Conservation (phyloP, 2,113 vertebrate species). For the Suncus etruscus region DNA sequence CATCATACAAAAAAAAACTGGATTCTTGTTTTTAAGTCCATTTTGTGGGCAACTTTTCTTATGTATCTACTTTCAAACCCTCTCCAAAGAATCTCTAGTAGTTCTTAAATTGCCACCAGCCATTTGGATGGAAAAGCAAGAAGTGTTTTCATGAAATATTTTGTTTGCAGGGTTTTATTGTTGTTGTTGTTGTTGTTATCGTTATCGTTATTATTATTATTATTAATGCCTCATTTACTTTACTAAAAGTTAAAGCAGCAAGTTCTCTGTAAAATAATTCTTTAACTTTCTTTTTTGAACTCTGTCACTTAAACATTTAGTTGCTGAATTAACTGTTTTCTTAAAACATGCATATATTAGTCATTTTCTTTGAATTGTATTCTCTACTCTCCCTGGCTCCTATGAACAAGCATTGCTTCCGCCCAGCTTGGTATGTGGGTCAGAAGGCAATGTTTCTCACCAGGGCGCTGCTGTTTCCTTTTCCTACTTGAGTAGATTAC, state of each 20-base stretch:
- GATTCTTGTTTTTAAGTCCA: not conserved
- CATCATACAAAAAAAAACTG: not conserved
- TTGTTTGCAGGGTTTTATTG: constrained; percentile 41
- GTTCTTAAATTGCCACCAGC: not conserved
- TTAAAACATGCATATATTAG: constrained; percentile 50
- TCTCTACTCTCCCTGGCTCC: constrained; percentile 72
- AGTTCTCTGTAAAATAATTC: constrained; percentile 8
- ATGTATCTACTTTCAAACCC: not conserved
- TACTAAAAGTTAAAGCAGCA: not conserved
- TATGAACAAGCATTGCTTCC: constrained; percentile 85
- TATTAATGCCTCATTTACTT: not conserved
- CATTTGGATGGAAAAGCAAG: constrained; percentile 53
- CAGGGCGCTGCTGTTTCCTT: constrained; percentile 89
- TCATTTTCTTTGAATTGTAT: constrained; percentile 76
- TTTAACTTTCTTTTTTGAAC: constrained; percentile 47
- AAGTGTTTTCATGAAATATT: constrained; percentile 54
- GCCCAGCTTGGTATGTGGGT: constrained; percentile 78
- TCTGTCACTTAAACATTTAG: constrained; percentile 52
- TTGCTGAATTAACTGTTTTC: constrained; percentile 50
- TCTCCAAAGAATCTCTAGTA: not conserved
- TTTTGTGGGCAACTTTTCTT: constrained; percentile 14
- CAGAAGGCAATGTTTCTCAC: constrained; percentile 89
- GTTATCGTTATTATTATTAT: not conserved
- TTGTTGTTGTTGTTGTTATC: too few species aligned
- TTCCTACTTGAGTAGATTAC: constrained; percentile 89